Evolutionary conservation across 2,113 vertebrate species (phyloP).

Genomic region (Leptosomus discolor): DNA sequence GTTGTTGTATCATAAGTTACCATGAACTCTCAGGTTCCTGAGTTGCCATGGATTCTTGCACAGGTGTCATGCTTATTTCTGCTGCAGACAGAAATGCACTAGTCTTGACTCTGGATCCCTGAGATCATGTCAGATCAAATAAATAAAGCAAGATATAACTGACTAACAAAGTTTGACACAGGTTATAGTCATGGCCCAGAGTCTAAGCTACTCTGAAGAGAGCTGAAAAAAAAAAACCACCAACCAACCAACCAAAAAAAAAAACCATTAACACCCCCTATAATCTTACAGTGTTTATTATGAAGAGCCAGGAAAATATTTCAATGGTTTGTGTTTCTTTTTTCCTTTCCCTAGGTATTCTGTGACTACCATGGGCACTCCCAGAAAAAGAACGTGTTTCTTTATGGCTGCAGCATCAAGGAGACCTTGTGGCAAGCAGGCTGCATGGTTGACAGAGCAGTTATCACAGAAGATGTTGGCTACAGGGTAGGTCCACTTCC

Average conservation of each 20-base stretch:
- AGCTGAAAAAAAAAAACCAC: neutral
- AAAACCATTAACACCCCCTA: neutral
- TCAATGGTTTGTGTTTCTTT: too few relatives aligned
- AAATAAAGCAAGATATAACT: neutral
- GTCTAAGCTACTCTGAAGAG: neutral
- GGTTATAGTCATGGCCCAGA: neutral
- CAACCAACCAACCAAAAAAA: too few relatives aligned
- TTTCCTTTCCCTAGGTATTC: slow-evolving; percentile 78
- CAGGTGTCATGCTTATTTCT: slow-evolving; percentile 37
- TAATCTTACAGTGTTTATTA: neutral
- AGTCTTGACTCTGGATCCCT: neutral
- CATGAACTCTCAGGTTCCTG: neutral
- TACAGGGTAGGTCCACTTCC: slow-evolving; percentile 78
- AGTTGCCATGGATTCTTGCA: slow-evolving; percentile 13
- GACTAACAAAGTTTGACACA: neutral
- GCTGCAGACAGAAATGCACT: neutral
- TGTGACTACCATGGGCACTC: slow-evolving; percentile 96
- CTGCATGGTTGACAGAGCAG: slow-evolving; percentile 66
- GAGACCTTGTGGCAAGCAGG: slow-evolving; percentile 91
- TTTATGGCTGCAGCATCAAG: slow-evolving; percentile 92
- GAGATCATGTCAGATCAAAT: slow-evolving; percentile 7
- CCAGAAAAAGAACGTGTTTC: slow-evolving; percentile 89
- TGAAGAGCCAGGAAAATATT: neutral
- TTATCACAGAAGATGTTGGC: slow-evolving; percentile 82
- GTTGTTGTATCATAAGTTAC: neutral